These are phyloP conservation scores for Suillia variegata DNA, from an alignment of 2,888 invertebrate genomes.

Conservation along the genomic window DNA sequence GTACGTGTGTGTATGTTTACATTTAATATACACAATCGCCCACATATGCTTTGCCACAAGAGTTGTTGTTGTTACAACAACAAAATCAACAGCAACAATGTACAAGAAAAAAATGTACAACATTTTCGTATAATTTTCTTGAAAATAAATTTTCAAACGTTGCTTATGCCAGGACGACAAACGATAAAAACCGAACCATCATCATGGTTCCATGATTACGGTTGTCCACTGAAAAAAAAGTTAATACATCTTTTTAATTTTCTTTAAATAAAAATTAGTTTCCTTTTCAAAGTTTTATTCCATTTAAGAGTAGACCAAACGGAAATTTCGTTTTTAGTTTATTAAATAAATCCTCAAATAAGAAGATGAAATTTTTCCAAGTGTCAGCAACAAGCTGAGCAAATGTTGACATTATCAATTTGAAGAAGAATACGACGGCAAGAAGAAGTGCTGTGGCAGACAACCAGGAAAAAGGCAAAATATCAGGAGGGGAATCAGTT, in stretches of 20 bases:
- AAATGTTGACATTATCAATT: constrained; percentile 1
- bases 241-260: too few relatives aligned
- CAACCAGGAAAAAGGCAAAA: neutral
- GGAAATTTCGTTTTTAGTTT: too few relatives aligned
- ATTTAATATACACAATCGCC: too few relatives aligned
- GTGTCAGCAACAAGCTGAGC: neutral
- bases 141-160: neutral
- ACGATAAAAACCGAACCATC: neutral
- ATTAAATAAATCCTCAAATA: neutral
- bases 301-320: too few relatives aligned
- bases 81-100: neutral
- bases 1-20: too few relatives aligned
- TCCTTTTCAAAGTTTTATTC: too few relatives aligned
- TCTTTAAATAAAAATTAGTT: too few relatives aligned
- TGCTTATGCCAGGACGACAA: neutral
- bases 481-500: neutral
- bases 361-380: neutral
- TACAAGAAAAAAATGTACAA: neutral
- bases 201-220: too few relatives aligned
- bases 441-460: too few relatives aligned
- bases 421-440: too few relatives aligned
- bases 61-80: too few relatives aligned
- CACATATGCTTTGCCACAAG: too few relatives aligned
- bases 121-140: neutral
- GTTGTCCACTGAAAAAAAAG: neutral